Percentiles rank a stretch among this genome's conserved stretches.
Evolutionary conservation across 2,797 vertebrate species (phyloP).

Genomic region (Coccyzus lansbergi): DNA sequence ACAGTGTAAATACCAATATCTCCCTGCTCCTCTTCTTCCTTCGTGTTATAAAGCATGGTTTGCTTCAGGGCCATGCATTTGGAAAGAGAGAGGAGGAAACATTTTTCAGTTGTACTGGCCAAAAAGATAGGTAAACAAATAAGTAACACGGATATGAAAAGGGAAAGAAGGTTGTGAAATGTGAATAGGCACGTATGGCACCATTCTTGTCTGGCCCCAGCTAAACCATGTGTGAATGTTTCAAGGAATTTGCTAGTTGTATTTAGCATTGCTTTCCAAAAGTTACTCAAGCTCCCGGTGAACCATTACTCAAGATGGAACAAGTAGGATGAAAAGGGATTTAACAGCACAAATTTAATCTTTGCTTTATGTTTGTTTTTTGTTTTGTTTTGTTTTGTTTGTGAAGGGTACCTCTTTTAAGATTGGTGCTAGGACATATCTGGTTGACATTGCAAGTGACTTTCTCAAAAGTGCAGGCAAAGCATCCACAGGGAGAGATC

Average conservation of each 20-base stretch:
- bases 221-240: constrained; percentile 36
- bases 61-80: constrained; percentile 25
- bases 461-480: neutral
- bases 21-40: neutral
- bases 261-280: constrained; percentile 54
- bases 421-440: constrained; percentile 4
- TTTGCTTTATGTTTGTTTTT: neutral
- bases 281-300: constrained; percentile 22
- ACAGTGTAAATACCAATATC: constrained; percentile 85
- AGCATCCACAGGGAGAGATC: neutral
- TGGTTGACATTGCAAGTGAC: constrained; percentile 22
- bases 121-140: constrained; percentile 23
- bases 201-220: constrained; percentile 8
- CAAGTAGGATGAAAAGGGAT: constrained; percentile 8
- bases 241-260: constrained; percentile 54
- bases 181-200: constrained; percentile 44
- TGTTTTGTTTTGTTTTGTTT: neutral
- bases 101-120: neutral
- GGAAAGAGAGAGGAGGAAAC: neutral
- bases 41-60: neutral
- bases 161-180: constrained; percentile 1
- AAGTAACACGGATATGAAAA: neutral
- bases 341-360: constrained; percentile 49
- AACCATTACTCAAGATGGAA: constrained; percentile 32
- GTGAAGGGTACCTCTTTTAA: neutral